These are phyloP conservation scores for Patagioenas fasciata DNA, from an alignment of 2,113 vertebrate species.

Conservation along the genomic window DNA sequence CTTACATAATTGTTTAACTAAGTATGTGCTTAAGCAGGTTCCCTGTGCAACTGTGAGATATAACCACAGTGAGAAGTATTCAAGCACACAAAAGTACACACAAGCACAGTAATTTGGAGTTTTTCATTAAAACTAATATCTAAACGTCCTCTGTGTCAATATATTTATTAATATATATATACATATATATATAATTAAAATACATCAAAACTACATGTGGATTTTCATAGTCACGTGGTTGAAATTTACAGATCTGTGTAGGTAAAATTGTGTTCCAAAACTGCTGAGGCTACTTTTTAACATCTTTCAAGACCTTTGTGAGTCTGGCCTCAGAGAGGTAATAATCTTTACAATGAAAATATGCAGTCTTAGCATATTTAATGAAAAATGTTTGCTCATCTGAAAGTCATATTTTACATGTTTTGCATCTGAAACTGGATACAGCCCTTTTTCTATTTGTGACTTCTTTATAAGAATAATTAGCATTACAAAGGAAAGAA, in stretches of 20 bases:
- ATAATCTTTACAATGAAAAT: not conserved
- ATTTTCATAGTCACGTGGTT: not conserved
- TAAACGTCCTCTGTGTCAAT: not conserved
- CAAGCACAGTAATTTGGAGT: not conserved
- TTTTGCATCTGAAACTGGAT: not conserved
- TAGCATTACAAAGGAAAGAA: conserved; percentile 25
- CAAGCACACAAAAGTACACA: not conserved
- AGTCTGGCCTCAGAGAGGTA: not conserved
- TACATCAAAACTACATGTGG: not conserved
- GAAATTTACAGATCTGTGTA: not conserved
- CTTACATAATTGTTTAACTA: not conserved
- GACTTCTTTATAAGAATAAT: conserved; percentile 26
- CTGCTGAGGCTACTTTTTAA: not conserved
- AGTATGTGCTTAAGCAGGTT: not conserved
- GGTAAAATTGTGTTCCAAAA: not conserved
- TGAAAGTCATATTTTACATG: not conserved
- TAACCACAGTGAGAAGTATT: not conserved
- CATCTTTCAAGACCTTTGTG: not conserved
- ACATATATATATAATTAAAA: not conserved
- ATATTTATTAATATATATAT: not conserved
- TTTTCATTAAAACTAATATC: not conserved
- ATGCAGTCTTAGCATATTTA: not conserved
- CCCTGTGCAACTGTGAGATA: not conserved
- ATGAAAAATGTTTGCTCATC: not conserved
- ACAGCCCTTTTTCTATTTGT: not conserved